Evolutionary conservation across 1,140 invertebrate species (phyloP).

Genomic region (Drosophila busckii): DNA sequence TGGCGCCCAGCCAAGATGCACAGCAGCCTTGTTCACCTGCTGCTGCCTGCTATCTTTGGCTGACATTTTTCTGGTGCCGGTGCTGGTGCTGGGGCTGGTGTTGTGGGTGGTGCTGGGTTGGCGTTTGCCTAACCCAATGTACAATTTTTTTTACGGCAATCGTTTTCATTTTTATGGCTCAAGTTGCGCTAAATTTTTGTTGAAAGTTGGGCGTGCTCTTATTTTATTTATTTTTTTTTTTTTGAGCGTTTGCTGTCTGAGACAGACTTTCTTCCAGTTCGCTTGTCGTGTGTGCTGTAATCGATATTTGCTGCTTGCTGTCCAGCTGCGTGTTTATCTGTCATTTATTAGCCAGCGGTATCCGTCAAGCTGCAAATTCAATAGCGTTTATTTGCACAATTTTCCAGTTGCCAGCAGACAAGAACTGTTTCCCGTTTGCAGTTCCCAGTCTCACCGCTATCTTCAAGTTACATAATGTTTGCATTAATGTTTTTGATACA

Average conservation of each 20-base stretch:
- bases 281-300: slow-evolving; percentile 40
- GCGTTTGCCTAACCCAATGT: slow-evolving; percentile 18
- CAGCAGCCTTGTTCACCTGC: slow-evolving; percentile 27
- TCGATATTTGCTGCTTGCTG: slow-evolving; percentile 50
- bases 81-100: slow-evolving; percentile 47
- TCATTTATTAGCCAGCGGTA: slow-evolving; percentile 52
- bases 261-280: slow-evolving; percentile 3
- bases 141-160: slow-evolving; percentile 52
- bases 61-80: not conserved
- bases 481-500: slow-evolving; percentile 37
- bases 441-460: not conserved
- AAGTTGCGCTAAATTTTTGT: slow-evolving; percentile 63
- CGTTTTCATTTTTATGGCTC: slow-evolving; percentile 71
- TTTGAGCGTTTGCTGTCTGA: slow-evolving; percentile 4
- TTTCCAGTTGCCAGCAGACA: slow-evolving; percentile 31
- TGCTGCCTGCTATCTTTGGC: not conserved
- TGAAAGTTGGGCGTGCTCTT: slow-evolving; percentile 24
- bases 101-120: slow-evolving; percentile 13
- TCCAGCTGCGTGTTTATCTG: slow-evolving; percentile 44
- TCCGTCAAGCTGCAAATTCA: slow-evolving; percentile 56
- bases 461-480: slow-evolving; percentile 42
- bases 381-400: slow-evolving; percentile 65
- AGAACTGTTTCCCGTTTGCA: not conserved
- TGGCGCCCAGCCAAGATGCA: slow-evolving; percentile 58
- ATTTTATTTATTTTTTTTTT: slow-evolving; percentile 17